Evolutionary conservation across 1,140 invertebrate genomes (phyloP).

Genomic region (Tetragnatha versicolor): DNA sequence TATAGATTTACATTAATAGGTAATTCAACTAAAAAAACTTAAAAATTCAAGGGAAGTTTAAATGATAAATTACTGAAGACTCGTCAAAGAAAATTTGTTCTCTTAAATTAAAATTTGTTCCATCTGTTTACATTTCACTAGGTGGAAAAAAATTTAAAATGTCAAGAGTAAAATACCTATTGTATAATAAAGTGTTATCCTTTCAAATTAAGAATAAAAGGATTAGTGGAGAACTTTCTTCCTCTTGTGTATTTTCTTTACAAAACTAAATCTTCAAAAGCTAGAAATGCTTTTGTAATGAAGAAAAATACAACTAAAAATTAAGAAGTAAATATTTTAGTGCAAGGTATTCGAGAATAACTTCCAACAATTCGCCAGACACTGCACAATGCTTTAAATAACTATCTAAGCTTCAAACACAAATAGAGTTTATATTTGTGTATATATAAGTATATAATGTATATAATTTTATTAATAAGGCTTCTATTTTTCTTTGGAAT

Average conservation of each 20-base stretch:
- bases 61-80: no score
- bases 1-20: no score
- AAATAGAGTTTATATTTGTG: slow-evolving; percentile 8
- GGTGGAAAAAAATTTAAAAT: no score
- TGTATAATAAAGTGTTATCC: no score
- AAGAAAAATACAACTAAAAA: not conserved
- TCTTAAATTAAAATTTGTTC: no score
- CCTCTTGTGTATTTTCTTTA: not conserved
- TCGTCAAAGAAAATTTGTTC: no score
- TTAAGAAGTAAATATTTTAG: not conserved
- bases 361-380: not conserved
- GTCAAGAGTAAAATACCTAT: no score
- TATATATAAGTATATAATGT: slow-evolving; percentile 15
- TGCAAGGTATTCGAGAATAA: not conserved
- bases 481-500: slow-evolving; percentile 22
- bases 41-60: no score
- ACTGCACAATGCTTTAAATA: not conserved
- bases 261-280: not conserved
- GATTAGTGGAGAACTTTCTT: not conserved
- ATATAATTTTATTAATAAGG: slow-evolving; percentile 39
- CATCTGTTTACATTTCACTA: no score
- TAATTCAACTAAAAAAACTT: no score
- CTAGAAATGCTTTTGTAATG: not conserved
- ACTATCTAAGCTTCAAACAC: slow-evolving; percentile 27
- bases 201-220: no score